Percentiles rank a stretch among this genome's conserved stretches.
These are phyloP conservation scores for Dromius quadrimaculatus DNA, from an alignment of 2,888 invertebrate species.

Conservation along the genomic window DNA sequence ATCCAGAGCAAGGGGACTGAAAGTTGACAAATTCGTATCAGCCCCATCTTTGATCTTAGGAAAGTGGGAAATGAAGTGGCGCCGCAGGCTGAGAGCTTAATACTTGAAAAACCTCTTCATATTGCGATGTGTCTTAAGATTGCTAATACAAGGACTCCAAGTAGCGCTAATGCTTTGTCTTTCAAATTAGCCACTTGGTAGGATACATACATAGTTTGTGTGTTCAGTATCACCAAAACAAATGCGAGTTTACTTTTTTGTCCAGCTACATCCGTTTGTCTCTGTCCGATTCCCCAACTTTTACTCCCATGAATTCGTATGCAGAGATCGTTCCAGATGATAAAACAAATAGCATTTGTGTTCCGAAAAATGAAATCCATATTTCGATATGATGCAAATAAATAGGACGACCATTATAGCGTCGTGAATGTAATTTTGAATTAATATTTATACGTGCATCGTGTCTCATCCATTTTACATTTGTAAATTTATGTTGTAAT, in stretches of 20 bases:
- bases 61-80: neutral
- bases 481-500: constrained; percentile 51
- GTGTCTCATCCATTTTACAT: constrained; percentile 51
- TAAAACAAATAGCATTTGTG: constrained; percentile 40
- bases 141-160: too few relatives aligned
- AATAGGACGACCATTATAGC: constrained; percentile 24
- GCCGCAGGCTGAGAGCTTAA: constrained; percentile 1
- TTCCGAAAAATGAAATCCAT: constrained; percentile 41
- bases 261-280: constrained; percentile 28
- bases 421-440: constrained; percentile 46
- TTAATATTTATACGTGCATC: constrained; percentile 50
- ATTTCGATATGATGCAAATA: constrained; percentile 40
- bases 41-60: constrained; percentile 38
- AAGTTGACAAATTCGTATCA: constrained; percentile 34
- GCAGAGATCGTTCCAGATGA: constrained; percentile 34
- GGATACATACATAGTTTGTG: too few relatives aligned
- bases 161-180: constrained; percentile 8
- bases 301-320: constrained; percentile 23
- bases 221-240: too few relatives aligned
- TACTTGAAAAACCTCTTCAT: neutral
- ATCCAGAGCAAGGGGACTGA: constrained; percentile 38
- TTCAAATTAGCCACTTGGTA: neutral
- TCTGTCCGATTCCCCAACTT: constrained; percentile 24
- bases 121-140: neutral
- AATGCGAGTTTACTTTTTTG: too few relatives aligned